Evolutionary conservation across 37 sponge, comb jelly and placozoan species (phyloP).

Genomic region (Aphrocallistes beatrix): DNA sequence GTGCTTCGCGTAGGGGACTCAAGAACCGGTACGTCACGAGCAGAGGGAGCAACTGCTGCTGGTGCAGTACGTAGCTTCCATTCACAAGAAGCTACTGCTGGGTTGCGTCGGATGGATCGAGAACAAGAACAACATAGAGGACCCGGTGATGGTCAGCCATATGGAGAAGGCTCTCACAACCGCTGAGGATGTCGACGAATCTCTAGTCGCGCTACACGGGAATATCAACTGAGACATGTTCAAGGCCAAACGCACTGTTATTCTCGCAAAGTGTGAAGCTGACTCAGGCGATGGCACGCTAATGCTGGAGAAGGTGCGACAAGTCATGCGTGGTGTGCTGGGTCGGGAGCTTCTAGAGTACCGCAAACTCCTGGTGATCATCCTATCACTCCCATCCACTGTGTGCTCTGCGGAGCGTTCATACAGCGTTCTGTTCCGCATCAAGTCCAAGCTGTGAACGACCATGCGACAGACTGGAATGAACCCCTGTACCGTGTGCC

Average conservation of each 20-base stretch:
- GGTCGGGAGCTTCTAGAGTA: neutral
- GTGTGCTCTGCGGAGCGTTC: too few relatives aligned
- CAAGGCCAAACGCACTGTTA: constrained; percentile 11
- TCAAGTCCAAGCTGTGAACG: too few relatives aligned
- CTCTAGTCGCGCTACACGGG: constrained; percentile 5
- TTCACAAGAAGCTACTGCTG: constrained; percentile 8
- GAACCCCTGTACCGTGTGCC: neutral
- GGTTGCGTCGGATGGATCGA: constrained; percentile 15
- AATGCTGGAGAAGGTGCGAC: neutral
- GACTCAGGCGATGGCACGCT: neutral
- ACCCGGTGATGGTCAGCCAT: neutral
- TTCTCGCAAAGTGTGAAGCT: constrained; percentile 7
- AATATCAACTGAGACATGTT: constrained; percentile 8
- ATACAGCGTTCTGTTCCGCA: neutral
- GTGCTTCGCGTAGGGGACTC: constrained; percentile 5
- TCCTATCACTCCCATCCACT: neutral
- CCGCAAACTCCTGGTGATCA: neutral
- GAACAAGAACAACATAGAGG: neutral
- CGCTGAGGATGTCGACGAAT: constrained; percentile 9
- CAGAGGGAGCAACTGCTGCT: constrained; percentile 11
- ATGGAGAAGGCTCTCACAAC: neutral
- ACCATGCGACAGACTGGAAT: neutral
- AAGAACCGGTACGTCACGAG: constrained; percentile 4
- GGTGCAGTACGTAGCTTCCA: constrained; percentile 19
- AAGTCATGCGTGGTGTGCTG: neutral